Evolutionary conservation across 2,113 vertebrate species (phyloP).

Genomic region (Hemicordylus capensis): DNA sequence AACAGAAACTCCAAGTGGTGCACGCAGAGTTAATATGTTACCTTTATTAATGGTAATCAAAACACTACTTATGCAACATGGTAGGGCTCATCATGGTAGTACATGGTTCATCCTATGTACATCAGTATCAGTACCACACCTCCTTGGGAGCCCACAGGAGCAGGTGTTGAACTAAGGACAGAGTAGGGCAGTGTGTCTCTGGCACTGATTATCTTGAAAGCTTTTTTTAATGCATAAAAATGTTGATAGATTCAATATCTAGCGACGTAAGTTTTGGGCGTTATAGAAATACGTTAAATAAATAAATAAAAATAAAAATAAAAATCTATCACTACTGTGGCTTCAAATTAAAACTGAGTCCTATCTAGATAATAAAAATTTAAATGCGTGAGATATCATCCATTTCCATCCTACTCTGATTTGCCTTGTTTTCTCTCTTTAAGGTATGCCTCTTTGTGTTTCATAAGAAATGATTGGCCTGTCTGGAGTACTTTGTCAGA

Average conservation of each 20-base stretch:
- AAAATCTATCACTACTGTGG: background rate
- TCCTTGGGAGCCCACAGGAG: background rate
- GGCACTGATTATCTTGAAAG: background rate
- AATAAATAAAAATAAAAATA: background rate
- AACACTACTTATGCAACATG: background rate
- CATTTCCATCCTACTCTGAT: background rate
- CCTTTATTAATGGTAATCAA: background rate
- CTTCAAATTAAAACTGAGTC: too few species aligned
- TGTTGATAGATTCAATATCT: too few species aligned
- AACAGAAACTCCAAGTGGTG: background rate
- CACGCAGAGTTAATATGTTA: background rate
- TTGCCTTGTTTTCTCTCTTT: fast-evolving
- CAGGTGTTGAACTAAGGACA: background rate
- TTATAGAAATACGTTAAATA: too few species aligned
- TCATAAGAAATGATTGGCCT: background rate
- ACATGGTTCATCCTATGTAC: background rate
- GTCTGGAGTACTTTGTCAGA: background rate
- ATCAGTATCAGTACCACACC: too few species aligned
- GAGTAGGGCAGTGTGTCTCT: background rate
- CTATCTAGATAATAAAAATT: background rate
- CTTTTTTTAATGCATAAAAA: background rate
- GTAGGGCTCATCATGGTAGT: background rate
- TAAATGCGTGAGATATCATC: background rate
- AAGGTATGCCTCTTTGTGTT: background rate
- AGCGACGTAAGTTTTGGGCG: too few species aligned